A percentile compares a stretch with the other conserved stretches of the same genome.
Evolutionary conservation across 2,113 vertebrate genomes (phyloP).

Genomic region (Saimiri boliviensis): DNA sequence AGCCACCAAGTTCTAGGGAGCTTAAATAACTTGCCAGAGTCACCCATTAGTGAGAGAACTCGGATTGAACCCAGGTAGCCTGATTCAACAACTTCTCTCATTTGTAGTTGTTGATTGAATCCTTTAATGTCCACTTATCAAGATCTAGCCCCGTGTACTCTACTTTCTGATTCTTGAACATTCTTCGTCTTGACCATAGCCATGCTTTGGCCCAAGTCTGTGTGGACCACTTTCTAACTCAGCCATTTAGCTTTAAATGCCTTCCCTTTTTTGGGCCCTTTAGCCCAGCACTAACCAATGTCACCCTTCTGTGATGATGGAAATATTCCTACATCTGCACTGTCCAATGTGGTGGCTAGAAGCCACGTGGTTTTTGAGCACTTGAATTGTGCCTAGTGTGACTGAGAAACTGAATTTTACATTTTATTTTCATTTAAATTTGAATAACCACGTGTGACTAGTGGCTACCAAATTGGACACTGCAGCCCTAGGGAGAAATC

Average conservation of each 20-base stretch:
- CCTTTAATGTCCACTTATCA: neutral
- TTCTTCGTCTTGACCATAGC: neutral
- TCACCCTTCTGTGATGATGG: neutral
- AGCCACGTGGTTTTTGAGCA: neutral
- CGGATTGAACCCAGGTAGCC: neutral
- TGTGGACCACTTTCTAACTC: neutral
- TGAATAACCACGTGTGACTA: neutral
- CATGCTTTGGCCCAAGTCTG: neutral
- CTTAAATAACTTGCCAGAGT: neutral
- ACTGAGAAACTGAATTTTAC: slow-evolving; percentile 28
- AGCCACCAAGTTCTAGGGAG: neutral
- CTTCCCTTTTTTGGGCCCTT: neutral
- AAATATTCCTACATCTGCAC: neutral
- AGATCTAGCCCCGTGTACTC: neutral
- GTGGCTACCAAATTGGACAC: neutral
- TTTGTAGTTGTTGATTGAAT: neutral
- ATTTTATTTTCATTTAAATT: neutral
- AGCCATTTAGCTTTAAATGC: neutral
- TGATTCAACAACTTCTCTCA: neutral
- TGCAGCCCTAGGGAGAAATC: neutral
- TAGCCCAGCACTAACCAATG: neutral
- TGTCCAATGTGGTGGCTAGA: neutral
- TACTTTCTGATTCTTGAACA: neutral
- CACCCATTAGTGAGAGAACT: neutral
- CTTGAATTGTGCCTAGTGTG: neutral